Percentiles rank a stretch among this genome's conserved stretches.
Evolutionary conservation across 2,797 vertebrate species (phyloP).

Genomic region (Protosalanx chinensis): DNA sequence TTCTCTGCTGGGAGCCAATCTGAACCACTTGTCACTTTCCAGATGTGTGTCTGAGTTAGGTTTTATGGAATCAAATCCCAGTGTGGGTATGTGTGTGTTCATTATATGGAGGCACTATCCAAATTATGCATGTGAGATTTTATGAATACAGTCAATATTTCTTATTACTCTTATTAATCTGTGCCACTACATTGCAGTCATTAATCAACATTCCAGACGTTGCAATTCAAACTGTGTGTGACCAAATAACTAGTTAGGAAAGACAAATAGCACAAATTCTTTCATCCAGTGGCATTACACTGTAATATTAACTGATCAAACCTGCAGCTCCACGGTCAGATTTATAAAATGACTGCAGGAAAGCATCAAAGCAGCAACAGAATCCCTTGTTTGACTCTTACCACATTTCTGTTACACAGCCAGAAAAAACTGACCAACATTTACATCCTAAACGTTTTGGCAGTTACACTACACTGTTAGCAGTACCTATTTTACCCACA

Average conservation of each 20-base stretch:
- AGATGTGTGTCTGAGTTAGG: conserved; percentile 3
- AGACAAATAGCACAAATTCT: conserved; percentile 10
- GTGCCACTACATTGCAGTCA: conserved; percentile 24
- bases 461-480: not conserved
- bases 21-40: conserved; percentile 36
- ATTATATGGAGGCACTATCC: not conserved
- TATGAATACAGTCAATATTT: not conserved
- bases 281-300: conserved; percentile 2
- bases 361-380: conserved; percentile 44
- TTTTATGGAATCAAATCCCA: not conserved
- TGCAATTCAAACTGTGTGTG: conserved; percentile 21
- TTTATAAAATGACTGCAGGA: conserved; percentile 38
- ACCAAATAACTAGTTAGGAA: conserved; percentile 14
- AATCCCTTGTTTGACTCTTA: conserved; percentile 21
- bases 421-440: conserved; percentile 37
- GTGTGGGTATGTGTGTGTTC: not conserved
- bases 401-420: conserved; percentile 30
- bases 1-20: conserved; percentile 56
- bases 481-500: conserved; percentile 13
- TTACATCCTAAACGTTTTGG: not conserved
- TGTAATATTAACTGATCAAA: conserved; percentile 22
- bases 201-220: conserved; percentile 8
- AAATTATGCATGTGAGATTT: not conserved
- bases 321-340: conserved; percentile 30
- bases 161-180: not conserved